Base-by-base conservation (phyloP, 2,113 vertebrate species). In the Rhinichthys klamathensis region DNA sequence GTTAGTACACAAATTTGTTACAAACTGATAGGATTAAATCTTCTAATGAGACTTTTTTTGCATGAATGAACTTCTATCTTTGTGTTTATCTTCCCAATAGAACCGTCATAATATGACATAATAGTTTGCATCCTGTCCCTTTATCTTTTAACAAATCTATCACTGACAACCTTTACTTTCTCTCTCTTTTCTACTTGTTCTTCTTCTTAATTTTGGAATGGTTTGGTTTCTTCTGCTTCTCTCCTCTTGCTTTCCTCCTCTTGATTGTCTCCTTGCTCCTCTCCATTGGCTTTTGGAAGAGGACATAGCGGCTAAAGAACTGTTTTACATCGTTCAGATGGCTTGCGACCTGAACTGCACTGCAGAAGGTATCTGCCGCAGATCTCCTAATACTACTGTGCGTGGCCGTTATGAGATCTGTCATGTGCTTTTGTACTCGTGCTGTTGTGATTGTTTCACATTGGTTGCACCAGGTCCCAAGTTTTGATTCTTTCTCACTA, bases 311-410 rank as follows among this genome's bases (percentile, higher is more conserved):
- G 96, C 97, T 96, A 94, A 96, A 96, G 97, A 98, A 94, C 95
- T 95, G 92, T 99, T 99, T 98, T 96, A 97, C 97, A 94, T 99
- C 96, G 95, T 98, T 95, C 97, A 97, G 96, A 97, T 97, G 96
- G 95, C 98, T 96, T 99, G 97, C 95, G 97, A 98, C 96, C 95
- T 93, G 95, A 98, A 97, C 97, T 99, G 97, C 97, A 97, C 97
- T 95, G 98, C 97, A 96, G 98, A 97, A 99, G 98, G 98, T 99
- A 99, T 96, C 97, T 97, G 95, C 96, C 96, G 96, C 80, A 95
- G 94, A 96, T 96, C 95, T 94, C 96, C 94, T 96, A 95, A 96
- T 94, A 41, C 95, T 94, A 90, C 93, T 91, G 87, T 87, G 87
- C 25, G 87, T 80, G 86, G 87, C 92, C 93, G 93, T 97, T 96